Conservation (phyloP, 2,888 invertebrate species). For the Drymonia ruficornis region DNA sequence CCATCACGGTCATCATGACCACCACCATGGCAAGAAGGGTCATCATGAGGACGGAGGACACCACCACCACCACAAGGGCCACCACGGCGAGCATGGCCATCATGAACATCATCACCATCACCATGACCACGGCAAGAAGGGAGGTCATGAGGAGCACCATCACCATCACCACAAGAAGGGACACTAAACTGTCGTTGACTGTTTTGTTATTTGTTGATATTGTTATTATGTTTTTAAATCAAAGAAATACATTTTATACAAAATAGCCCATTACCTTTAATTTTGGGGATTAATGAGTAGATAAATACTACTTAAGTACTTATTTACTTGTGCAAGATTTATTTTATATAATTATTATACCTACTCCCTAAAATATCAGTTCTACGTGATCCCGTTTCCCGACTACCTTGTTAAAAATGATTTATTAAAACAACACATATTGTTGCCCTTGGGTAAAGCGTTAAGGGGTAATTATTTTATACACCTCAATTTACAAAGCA, state of each 20-base stretch:
- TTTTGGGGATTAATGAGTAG: not conserved
- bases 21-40: conserved; percentile 91
- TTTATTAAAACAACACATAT: no score
- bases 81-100: conserved; percentile 91
- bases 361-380: no score
- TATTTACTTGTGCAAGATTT: no score
- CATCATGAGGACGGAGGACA: conserved; percentile 91
- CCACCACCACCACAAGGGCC: conserved; percentile 91
- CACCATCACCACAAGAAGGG: conserved; percentile 89
- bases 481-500: no score
- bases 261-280: conserved; percentile 10
- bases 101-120: conserved; percentile 90
- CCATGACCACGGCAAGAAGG: conserved; percentile 90
- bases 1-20: conserved; percentile 90
- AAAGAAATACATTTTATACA: conserved; percentile 26
- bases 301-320: no score
- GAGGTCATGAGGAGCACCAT: conserved; percentile 91
- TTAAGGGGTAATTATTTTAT: no score
- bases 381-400: no score
- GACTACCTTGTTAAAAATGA: no score
- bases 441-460: no score
- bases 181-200: conserved; percentile 53
- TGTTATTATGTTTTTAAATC: conserved; percentile 57
- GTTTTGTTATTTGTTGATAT: conserved; percentile 63
- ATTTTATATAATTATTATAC: no score